Evolutionary conservation across 2,888 invertebrate genomes (phyloP).

Genomic region (Ichneumon xanthorius): DNA sequence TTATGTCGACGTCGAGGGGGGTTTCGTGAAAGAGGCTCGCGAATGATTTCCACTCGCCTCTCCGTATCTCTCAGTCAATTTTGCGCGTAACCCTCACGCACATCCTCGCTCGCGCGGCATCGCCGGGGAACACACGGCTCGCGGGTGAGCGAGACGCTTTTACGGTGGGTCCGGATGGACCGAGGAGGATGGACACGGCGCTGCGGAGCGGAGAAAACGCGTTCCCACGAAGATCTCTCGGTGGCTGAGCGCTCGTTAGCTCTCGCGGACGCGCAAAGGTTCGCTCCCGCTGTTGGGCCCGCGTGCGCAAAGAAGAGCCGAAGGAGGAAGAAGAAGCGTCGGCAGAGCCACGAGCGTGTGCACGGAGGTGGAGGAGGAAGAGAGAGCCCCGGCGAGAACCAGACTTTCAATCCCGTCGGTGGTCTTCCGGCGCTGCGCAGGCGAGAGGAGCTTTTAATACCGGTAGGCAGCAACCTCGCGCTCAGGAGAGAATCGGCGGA

Average conservation of each 20-base stretch:
- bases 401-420: not conserved
- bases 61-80: slow-evolving; percentile 53
- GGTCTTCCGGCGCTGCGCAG: not conserved
- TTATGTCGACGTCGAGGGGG: slow-evolving; percentile 58
- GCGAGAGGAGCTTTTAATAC: slow-evolving; percentile 15
- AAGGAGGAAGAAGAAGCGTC: slow-evolving; percentile 24
- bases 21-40: slow-evolving; percentile 63
- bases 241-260: slow-evolving; percentile 61
- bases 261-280: slow-evolving; percentile 52
- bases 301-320: slow-evolving; percentile 25
- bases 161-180: slow-evolving; percentile 1
- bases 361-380: not conserved
- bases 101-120: slow-evolving; percentile 16
- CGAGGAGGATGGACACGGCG: slow-evolving; percentile 27
- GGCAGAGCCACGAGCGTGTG: not conserved
- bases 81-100: slow-evolving; percentile 65
- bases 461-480: not conserved
- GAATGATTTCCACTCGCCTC: slow-evolving; percentile 38
- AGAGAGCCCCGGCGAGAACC: not conserved
- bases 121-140: not conserved
- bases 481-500: not conserved
- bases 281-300: slow-evolving; percentile 44
- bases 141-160: not conserved
- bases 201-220: slow-evolving; percentile 64
- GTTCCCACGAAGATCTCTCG: slow-evolving; percentile 73